Conservation (phyloP, 2,113 vertebrate species). For the Oncorhynchus keta region DNA sequence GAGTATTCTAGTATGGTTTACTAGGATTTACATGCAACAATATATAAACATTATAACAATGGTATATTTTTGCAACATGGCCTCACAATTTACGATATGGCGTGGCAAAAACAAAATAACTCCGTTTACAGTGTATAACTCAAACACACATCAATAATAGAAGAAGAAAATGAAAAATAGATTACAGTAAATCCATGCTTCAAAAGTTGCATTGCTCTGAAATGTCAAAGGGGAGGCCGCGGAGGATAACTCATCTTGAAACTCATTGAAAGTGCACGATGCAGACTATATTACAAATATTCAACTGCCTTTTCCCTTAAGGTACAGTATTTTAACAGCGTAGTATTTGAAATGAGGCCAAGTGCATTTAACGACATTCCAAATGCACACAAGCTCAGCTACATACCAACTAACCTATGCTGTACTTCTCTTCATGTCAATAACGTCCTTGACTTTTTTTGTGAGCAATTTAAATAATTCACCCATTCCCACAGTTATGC, state of each 20-base stretch:
- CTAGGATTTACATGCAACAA: too few species aligned
- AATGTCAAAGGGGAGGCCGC: conserved; percentile 73
- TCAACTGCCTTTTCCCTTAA: conserved; percentile 63
- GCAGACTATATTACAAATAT: conserved; percentile 53
- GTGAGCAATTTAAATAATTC: conserved; percentile 67
- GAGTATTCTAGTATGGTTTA: too few species aligned
- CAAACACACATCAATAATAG: conserved; percentile 73
- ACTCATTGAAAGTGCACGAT: conserved; percentile 72
- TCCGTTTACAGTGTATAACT: conserved; percentile 65
- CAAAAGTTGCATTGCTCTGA: conserved; percentile 70
- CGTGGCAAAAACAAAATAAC: too few species aligned
- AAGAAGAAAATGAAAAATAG: conserved; percentile 53
- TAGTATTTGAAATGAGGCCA: conserved; percentile 65
- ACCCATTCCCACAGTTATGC: conserved; percentile 55
- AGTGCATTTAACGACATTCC: conserved; percentile 71
- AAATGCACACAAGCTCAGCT: conserved; percentile 48
- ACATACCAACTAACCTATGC: not conserved
- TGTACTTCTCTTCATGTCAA: conserved; percentile 13
- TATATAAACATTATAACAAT: too few species aligned
- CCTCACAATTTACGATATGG: too few species aligned
- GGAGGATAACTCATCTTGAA: conserved; percentile 71
- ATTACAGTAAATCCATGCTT: conserved; percentile 73
- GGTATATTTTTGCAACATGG: too few species aligned
- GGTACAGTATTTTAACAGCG: conserved; percentile 57
- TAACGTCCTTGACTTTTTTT: conserved; percentile 67